Evolutionary conservation across 2,113 vertebrate genomes (phyloP), one percentile per base, ranked within the genome.

Genomic region (Gobius niger): DNA sequence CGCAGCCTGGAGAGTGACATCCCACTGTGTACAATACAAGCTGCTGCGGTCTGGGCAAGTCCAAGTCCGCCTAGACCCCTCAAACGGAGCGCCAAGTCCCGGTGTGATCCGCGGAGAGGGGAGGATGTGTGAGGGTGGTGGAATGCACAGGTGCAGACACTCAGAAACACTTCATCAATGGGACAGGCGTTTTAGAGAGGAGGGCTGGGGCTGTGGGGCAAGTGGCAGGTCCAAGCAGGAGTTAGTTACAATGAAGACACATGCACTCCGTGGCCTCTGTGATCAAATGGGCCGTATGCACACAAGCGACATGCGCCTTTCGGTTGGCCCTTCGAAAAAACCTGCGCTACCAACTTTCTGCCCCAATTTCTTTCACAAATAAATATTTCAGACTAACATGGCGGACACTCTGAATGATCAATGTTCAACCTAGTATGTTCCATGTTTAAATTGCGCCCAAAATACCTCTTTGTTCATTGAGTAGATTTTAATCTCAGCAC

Each of bases 131-230:
- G 44, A 61, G 34, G 77, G 70, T 54, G 42, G 52, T 83, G 86
- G 89, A 89, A 90, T 87, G 83, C 85, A 84, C 87, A 89, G 87
- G 87, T 91, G 87, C 80, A 84, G 78, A 75, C 80, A 81, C 78
- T 89, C 79, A 24, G 66, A 70, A 73, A 75, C 80, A 73, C 81
- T 72, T 80, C 81, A 84, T 87, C 85, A 74, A 42, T 73, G 13
- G 81, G 84, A 87, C 82, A 71, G 24, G 24, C 24, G 24, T 34
- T 34, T 34, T 62, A 73, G 18, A 71, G 72, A 9, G 69, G 60
- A 60, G 73, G 77, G 77, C 67, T 1, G 2, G 52, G 62, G 80
- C 75, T 70, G 72, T n/a, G 71, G 68, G 69, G 78, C 77, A 68
- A 72, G 34, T 71, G 68, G 75, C 78, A 59, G 47, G 82, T 68